Evolutionary conservation across 1,140 invertebrate species (phyloP), one percentile per base, ranked within the genome.

Genomic region (Saccostrea cuccullata): DNA sequence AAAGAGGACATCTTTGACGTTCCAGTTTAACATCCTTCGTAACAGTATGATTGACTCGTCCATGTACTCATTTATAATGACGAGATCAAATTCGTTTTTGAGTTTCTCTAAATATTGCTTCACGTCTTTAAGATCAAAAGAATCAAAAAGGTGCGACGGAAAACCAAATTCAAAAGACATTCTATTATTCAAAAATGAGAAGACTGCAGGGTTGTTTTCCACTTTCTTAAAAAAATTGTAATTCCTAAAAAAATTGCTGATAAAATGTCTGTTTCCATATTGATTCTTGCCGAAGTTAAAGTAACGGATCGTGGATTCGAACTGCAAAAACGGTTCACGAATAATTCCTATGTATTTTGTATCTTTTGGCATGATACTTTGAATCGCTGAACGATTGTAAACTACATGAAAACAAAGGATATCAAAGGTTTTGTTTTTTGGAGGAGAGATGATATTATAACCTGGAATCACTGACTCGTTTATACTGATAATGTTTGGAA

Each of bases 1-100:
- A 86, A 91, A 91, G 0, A 95, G 86, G 9, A 96, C 89, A 83
- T 96, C 94, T 82, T 95, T 94, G 11, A 95, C 89, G 8, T 94
- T 90, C 96, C 96, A 96, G 84, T 94, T 95, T 67, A 96, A 92
- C 5, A 95, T 87, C 82, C 95, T 90, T 55, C 92, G 91, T 83
- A 96, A 88, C 0, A 96, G 90, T 77, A 96, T 92, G 55, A 96
- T 87, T 2, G 95, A 96, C 90, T 96, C 95, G 64, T 96, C 95
- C 92, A 96, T 95, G 85, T 94, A 91, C 89, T 96, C 96, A 1
- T 95, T 92, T 17, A 96, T 94, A 94, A 96, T 94, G 20, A 96
- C 94, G 13, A 96, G 91, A 86, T 95, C 93, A 91, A 96, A 96
- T 15, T 90, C 85, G 4, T 55, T 13, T 6, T 91, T 89, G 1